Base-by-base conservation (phyloP, 2,113 vertebrate genomes). In the Ctenodactylus gundi region DNA sequence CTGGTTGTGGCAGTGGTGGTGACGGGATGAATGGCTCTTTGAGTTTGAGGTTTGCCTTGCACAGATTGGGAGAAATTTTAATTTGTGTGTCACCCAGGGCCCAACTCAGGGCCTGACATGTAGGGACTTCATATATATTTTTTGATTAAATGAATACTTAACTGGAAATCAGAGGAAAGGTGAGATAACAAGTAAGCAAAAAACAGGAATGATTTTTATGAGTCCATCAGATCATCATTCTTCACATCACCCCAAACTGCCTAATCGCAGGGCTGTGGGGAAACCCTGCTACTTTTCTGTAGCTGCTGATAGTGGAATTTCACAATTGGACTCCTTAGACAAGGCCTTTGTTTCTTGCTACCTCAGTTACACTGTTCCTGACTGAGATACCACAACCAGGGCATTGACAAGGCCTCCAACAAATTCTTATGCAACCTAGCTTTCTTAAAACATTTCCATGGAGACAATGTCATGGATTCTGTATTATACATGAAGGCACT, bases 91-190 rank as follows among this genome's bases (percentile, higher is more conserved):
- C 20, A 84, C 34, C 58, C 17, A 65, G 29, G 53, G 65, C 25
- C 29, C 88, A 76, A 34, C 31, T 82, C 34, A 82, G 27, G 73
- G 1, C 17, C 68, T 18, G 5, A 13, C 21, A 70, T n/a, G 77
- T 0, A 76, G 75, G 27, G 2, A 73, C 34, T 92, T 92, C 15
- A 53, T 51, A 51, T 62, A 34, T 75, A 64, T 75, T 93, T 87
- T 21, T 58, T 96, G 70, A 46, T 51, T 55, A 80, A 93, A 7
- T 90, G 77, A 78, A 36, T 41, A 76, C 4, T 83, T 92, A 44
- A 85, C 55, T 85, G 41, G 90, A 75, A 84, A 41, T 27, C 27
- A 93, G 75, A 91, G 49, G 73, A 93, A 68, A 85, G 46, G 51
- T 21, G 62, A 76, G 11, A 34, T 41, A 41, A 67, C 27, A 46